Conservation (phyloP, 2,113 vertebrate genomes). For the Toxotes chatareus region DNA sequence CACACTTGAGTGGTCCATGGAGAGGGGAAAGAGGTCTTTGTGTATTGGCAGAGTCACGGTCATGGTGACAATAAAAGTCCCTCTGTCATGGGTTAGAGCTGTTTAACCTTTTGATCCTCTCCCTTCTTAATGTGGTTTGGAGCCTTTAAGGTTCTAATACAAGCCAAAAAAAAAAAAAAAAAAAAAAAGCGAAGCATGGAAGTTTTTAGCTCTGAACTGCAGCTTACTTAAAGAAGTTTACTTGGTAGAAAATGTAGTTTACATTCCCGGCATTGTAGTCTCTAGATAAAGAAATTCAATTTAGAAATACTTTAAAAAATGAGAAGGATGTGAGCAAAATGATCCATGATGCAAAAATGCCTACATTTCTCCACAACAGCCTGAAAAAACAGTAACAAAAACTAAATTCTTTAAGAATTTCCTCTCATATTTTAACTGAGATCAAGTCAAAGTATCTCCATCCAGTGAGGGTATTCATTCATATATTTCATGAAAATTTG, state of each 20-base stretch:
- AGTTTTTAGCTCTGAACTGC: constrained; percentile 28
- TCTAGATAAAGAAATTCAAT: background rate
- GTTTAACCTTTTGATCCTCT: constrained; percentile 77
- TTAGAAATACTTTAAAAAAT: background rate
- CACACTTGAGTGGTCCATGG: constrained; percentile 62
- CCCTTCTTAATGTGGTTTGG: constrained; percentile 43
- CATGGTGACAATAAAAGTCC: constrained; percentile 70
- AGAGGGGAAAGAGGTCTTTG: constrained; percentile 65
- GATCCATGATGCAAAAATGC: background rate
- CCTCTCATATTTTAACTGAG: background rate
- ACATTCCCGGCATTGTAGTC: constrained; percentile 23
- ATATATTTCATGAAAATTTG: background rate
- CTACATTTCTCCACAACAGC: too few species aligned
- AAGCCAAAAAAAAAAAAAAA: background rate
- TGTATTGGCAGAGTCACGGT: constrained; percentile 59
- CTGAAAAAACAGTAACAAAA: background rate
- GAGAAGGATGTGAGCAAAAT: background rate
- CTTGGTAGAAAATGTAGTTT: constrained; percentile 27
- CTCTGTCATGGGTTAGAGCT: constrained; percentile 64
- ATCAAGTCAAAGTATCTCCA: background rate
- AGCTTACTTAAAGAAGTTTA: constrained; percentile 7
- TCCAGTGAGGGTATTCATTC: background rate
- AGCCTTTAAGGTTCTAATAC: constrained; percentile 21
- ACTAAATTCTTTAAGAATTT: background rate
- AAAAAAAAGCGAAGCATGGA: background rate